phyloP scores from a whole-genome alignment of 2,888 invertebrate species.

The Philonicus albiceps region DNA sequence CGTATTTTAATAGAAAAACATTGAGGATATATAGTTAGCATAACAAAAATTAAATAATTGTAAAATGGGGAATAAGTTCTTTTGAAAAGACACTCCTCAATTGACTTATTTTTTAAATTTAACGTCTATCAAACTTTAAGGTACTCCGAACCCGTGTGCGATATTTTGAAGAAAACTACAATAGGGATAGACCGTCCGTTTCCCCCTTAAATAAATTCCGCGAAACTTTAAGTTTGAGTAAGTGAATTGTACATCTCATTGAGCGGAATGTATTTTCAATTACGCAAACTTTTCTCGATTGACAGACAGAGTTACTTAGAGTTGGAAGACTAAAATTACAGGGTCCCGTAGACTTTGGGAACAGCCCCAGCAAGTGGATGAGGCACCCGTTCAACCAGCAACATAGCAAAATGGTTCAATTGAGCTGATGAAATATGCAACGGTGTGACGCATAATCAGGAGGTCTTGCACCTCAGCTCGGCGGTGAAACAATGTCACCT shows the following conservation, averaged over 20 bases:
- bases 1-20: too few species aligned
- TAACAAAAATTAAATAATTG: too few species aligned
- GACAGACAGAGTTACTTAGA: background rate
- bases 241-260: background rate
- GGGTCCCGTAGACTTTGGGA: background rate
- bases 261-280: background rate
- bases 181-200: background rate
- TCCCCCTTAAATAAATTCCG: background rate
- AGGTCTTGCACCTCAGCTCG: background rate
- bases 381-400: background rate
- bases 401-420: background rate
- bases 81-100: too few species aligned
- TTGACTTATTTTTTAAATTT: background rate
- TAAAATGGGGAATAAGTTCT: too few species aligned
- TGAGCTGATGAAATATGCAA: slow-evolving; percentile 16
- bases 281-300: background rate
- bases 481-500: background rate
- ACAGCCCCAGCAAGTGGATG: background rate
- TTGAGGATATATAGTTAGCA: too few species aligned
- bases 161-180: background rate
- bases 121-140: background rate
- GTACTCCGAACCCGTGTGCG: background rate
- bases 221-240: background rate
- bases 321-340: background rate
- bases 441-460: slow-evolving; percentile 14